Evolutionary conservation across 2,888 invertebrate species (phyloP), one percentile per base, ranked within the genome.

Genomic region (Acronicta aceris): DNA sequence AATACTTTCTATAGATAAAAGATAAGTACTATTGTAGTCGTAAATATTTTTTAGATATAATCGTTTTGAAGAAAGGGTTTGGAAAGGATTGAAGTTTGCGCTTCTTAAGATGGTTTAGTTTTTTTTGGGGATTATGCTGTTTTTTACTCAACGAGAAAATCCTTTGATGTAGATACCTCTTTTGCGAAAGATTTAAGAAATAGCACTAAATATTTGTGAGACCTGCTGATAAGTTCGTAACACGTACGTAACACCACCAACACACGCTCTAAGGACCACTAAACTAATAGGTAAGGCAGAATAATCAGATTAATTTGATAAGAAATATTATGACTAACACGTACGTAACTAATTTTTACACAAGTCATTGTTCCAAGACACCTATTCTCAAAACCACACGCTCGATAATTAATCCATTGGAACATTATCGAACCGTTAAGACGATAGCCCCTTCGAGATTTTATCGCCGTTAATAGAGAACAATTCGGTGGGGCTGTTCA

Each of bases 381-480:
- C 54, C 66, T 74, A 75, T 77, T 71, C 78, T 75, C 68, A 71
- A 72, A 73, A 78, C 72, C 81, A 55, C 75, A 78, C 78, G 66
- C 56, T 81, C 78, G 74, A 83, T 86, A 85, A 84, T 85, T 81
- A 83, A 84, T 81, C 80, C 82, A 87, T 50, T 77, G 75, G 74
- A 74, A 84, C 86, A 85, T 86, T 81, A 86, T 81, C 83, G 79
- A 76, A 83, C 81, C 85, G 85, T 73, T 79, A 86, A 86, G 86
- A 83, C 76, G 81, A 71, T 78, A 73, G 82, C 81, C 84, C 84
- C 71, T 84, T 86, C 81, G 77, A 92, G 94, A 93, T 93, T 92
- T 92, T 92, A 93, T 93, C 93, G 85, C 92, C 91, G 87, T 84
- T 89, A 89, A 89, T 87, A 86, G 89, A 86, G 84, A 85, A 90